Evolutionary conservation across 2,113 vertebrate species (phyloP).

Genomic region (Pavo muticus): DNA sequence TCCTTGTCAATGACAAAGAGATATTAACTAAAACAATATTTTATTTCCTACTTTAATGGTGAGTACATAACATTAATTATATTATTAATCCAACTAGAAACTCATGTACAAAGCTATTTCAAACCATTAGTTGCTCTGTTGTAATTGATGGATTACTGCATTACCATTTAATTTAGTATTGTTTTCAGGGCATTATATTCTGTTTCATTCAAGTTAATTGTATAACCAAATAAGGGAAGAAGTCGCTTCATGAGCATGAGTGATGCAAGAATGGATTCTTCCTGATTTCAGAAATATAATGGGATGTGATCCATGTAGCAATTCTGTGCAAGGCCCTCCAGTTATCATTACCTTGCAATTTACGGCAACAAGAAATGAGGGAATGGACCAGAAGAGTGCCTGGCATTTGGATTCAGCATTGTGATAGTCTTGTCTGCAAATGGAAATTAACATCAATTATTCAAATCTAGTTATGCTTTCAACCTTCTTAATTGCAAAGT

Average conservation of each 20-base stretch:
- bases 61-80: conserved; percentile 76
- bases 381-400: conserved; percentile 50
- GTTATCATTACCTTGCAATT: conserved; percentile 25
- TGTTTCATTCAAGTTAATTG: conserved; percentile 78
- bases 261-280: conserved; percentile 44
- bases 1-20: conserved; percentile 58
- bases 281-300: conserved; percentile 50
- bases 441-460: conserved; percentile 60
- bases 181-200: conserved; percentile 76
- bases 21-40: conserved; percentile 78
- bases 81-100: conserved; percentile 80
- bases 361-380: background rate
- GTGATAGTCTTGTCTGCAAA: conserved; percentile 48
- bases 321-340: background rate
- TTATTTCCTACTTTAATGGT: conserved; percentile 76
- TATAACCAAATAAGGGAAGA: conserved; percentile 75
- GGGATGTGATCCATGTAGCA: conserved; percentile 41
- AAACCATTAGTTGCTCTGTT: conserved; percentile 63
- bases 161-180: conserved; percentile 83
- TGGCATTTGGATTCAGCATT: conserved; percentile 28
- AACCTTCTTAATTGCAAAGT: conserved; percentile 58
- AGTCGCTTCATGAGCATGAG: conserved; percentile 64
- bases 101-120: conserved; percentile 77
- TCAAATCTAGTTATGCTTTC: conserved; percentile 62
- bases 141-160: conserved; percentile 80